Percentiles rank a stretch among this genome's conserved stretches.
These are phyloP conservation scores for Arctocebus calabarensis DNA, from an alignment of 2,797 vertebrate species.

Conservation along the genomic window DNA sequence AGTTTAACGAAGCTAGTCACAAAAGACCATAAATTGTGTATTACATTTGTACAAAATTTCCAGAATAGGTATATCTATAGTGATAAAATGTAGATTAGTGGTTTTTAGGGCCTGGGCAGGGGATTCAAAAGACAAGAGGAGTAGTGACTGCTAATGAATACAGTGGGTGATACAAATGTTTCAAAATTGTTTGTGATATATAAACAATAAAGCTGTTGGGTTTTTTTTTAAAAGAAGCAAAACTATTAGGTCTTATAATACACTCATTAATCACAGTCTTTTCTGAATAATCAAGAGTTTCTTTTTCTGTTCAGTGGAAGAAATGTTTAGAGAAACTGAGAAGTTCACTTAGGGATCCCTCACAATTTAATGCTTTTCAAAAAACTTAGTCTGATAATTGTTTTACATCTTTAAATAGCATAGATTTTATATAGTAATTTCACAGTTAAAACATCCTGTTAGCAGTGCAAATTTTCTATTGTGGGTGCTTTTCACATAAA, in stretches of 20 bases:
- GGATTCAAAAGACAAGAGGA: slow-evolving; percentile 28
- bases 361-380: slow-evolving; percentile 16
- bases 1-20: slow-evolving; percentile 49
- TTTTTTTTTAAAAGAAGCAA: neutral
- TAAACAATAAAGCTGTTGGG: neutral
- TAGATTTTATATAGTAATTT: slow-evolving; percentile 43
- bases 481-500: slow-evolving; percentile 25
- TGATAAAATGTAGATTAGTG: neutral
- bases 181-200: slow-evolving; percentile 32
- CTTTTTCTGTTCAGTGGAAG: slow-evolving; percentile 25
- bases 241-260: neutral
- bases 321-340: slow-evolving; percentile 7
- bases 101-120: neutral
- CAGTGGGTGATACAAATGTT: slow-evolving; percentile 2
- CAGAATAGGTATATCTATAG: neutral
- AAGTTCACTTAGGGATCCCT: slow-evolving; percentile 11
- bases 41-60: slow-evolving; percentile 37
- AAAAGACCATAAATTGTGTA: slow-evolving; percentile 11
- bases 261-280: slow-evolving; percentile 12
- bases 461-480: slow-evolving; percentile 38
- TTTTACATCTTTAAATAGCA: slow-evolving; percentile 50
- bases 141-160: slow-evolving; percentile 14
- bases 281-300: slow-evolving; percentile 39
- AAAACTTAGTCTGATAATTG: slow-evolving; percentile 16
- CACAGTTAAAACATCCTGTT: slow-evolving; percentile 10